These are phyloP conservation scores for Haliclystus octoradiatus DNA, from an alignment of 30 jellyfish, hydroid and myxozoan species.

Conservation along the genomic window DNA sequence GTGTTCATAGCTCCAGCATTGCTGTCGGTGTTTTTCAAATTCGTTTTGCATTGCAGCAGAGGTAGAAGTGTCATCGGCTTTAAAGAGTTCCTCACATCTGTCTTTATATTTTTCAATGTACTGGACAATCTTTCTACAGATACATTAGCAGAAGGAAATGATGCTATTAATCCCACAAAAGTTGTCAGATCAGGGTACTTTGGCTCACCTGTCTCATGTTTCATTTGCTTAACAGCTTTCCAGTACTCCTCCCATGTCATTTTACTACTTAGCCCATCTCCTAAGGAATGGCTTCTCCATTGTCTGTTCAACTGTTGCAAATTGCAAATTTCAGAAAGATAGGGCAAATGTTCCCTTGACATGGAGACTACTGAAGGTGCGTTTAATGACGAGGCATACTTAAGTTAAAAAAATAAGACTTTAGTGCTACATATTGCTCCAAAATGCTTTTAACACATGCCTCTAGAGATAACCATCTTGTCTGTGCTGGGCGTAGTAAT, in stretches of 20 bases:
- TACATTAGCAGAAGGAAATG: conserved; percentile 29
- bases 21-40: conserved; percentile 4
- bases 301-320: conserved; percentile 14
- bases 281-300: conserved; percentile 40
- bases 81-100: conserved; percentile 18
- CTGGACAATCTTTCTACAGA: conserved; percentile 29
- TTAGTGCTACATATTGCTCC: conserved; percentile 31
- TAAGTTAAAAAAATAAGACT: conserved; percentile 12
- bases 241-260: conserved; percentile 17
- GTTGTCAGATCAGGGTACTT: conserved; percentile 22
- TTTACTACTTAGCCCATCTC: not conserved
- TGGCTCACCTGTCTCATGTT: conserved; percentile 2
- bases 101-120: conserved; percentile 16
- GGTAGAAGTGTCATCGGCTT: conserved; percentile 22
- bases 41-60: conserved; percentile 24
- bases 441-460: conserved; percentile 29
- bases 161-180: conserved; percentile 5
- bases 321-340: not conserved
- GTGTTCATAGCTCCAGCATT: conserved; percentile 8
- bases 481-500: conserved; percentile 31
- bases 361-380: conserved; percentile 17
- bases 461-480: conserved; percentile 32
- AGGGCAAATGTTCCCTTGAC: conserved; percentile 5
- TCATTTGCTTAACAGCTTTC: not conserved
- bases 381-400: conserved; percentile 9